Evolutionary conservation across 92 coral and sea anemone species (phyloP).

Genomic region (Anthopleura xanthogrammica): DNA sequence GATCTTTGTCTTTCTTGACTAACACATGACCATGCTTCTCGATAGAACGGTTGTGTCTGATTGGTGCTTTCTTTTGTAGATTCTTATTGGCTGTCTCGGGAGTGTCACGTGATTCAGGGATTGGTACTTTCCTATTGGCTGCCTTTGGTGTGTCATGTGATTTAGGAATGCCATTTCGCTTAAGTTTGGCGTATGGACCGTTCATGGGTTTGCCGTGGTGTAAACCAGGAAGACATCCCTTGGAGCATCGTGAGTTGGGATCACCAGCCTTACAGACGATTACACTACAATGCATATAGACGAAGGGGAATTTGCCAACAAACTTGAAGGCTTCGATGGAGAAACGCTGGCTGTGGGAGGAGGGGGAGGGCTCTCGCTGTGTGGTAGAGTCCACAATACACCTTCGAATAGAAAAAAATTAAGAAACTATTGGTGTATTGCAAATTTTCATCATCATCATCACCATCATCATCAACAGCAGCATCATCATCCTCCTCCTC

Average conservation of each 20-base stretch:
- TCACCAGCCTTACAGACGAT: slow-evolving; percentile 78
- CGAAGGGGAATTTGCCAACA: slow-evolving; percentile 81
- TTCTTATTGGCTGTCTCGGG: slow-evolving; percentile 14
- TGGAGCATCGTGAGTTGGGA: slow-evolving; percentile 76
- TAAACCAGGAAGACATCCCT: slow-evolving; percentile 71
- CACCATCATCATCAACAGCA: no score
- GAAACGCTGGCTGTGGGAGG: slow-evolving; percentile 73
- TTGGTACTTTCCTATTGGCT: slow-evolving; percentile 26
- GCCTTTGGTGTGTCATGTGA: background rate
- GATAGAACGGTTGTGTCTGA: slow-evolving; percentile 29
- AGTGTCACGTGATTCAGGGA: background rate
- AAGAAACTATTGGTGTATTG: background rate
- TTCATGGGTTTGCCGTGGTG: slow-evolving; percentile 33
- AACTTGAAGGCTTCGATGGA: slow-evolving; percentile 79
- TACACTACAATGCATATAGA: slow-evolving; percentile 80
- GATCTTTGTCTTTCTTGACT: slow-evolving; percentile 37
- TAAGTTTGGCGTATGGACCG: background rate
- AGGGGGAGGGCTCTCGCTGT: slow-evolving; percentile 53
- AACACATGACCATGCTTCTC: slow-evolving; percentile 23
- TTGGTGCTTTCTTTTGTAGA: slow-evolving; percentile 28
- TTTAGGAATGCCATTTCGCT: background rate
- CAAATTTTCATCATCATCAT: background rate
- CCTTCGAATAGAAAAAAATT: slow-evolving; percentile 21
- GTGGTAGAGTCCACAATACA: slow-evolving; percentile 72
- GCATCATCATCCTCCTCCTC: no score